Percentiles rank a stretch among this genome's conserved stretches.
Evolutionary conservation across 2,113 vertebrate genomes (phyloP).

Genomic region (Jacana jacana): DNA sequence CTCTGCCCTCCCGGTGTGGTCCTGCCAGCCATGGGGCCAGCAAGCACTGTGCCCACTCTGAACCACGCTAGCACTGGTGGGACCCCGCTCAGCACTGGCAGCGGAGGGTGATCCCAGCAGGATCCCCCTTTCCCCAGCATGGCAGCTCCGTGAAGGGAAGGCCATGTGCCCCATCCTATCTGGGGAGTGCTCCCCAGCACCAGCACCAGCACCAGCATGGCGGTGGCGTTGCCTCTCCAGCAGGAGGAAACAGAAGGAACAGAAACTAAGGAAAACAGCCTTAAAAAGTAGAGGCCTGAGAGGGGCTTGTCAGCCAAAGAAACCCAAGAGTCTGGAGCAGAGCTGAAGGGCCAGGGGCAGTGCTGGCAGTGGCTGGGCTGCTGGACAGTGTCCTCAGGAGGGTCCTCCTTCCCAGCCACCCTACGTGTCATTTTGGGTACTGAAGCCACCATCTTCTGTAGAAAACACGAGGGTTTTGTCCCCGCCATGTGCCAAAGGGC

Average conservation of each 20-base stretch:
- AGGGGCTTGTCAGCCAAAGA: not conserved
- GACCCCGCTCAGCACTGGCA: not conserved
- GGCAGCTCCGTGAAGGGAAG: not conserved
- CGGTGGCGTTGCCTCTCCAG: not conserved
- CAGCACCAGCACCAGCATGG: not conserved
- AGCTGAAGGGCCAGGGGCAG: not conserved
- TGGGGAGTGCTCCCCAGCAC: not conserved
- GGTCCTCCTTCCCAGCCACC: not conserved
- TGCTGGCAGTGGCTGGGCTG: not conserved
- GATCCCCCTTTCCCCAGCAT: rapidly evolving
- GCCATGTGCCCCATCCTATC: rapidly evolving
- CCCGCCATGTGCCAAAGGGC: not conserved
- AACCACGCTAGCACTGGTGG: rapidly evolving
- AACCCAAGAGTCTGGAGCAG: not conserved
- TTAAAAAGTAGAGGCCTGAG: not conserved
- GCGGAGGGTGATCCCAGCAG: not conserved
- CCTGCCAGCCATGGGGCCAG: not conserved
- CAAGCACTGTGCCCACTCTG: not conserved
- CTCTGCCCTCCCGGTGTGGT: not conserved
- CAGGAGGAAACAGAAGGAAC: too few species aligned
- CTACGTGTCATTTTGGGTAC: not conserved
- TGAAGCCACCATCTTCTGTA: not conserved
- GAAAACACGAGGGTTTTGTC: rapidly evolving
- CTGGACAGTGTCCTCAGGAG: not conserved
- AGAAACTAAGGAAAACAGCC: not conserved